phyloP scores from a whole-genome alignment of 2,113 vertebrate species.

The Nesogale talazaci region DNA sequence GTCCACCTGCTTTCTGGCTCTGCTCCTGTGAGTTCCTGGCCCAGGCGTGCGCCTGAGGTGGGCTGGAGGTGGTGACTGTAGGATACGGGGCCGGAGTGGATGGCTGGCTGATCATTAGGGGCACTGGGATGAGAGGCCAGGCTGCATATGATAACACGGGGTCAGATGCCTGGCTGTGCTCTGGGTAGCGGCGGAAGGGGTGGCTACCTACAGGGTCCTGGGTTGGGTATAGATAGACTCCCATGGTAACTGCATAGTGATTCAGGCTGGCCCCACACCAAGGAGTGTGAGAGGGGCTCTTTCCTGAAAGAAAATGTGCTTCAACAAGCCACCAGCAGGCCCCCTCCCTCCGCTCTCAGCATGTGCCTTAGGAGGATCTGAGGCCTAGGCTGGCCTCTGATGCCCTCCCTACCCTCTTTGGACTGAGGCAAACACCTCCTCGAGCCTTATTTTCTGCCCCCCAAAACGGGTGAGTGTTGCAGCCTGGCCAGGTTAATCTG shows the following conservation, averaged over 20 bases:
- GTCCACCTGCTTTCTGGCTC: conserved; percentile 1
- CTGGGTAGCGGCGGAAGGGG: neutral
- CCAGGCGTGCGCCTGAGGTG: neutral
- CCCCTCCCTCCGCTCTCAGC: neutral
- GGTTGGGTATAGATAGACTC: neutral
- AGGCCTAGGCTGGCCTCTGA: neutral
- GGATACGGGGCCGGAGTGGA: neutral
- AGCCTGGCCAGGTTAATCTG: neutral
- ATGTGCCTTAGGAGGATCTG: neutral
- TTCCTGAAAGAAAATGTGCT: neutral
- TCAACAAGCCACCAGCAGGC: neutral
- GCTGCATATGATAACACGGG: neutral
- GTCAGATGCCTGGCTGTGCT: neutral
- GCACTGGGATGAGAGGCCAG: neutral
- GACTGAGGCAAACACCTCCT: neutral
- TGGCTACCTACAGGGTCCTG: neutral
- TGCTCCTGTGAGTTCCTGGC: neutral
- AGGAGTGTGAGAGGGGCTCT: conserved; percentile 19
- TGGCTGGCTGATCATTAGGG: conserved; percentile 55
- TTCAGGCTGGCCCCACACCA: neutral
- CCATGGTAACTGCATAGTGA: neutral
- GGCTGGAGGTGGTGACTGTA: neutral
- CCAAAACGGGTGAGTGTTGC: neutral
- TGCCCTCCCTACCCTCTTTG: neutral
- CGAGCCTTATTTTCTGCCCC: conserved; percentile 7